Evolutionary conservation across 2,888 invertebrate genomes (phyloP), one percentile per base, ranked within the genome.

Genomic region (Liopterus haemorrhoidalis): DNA sequence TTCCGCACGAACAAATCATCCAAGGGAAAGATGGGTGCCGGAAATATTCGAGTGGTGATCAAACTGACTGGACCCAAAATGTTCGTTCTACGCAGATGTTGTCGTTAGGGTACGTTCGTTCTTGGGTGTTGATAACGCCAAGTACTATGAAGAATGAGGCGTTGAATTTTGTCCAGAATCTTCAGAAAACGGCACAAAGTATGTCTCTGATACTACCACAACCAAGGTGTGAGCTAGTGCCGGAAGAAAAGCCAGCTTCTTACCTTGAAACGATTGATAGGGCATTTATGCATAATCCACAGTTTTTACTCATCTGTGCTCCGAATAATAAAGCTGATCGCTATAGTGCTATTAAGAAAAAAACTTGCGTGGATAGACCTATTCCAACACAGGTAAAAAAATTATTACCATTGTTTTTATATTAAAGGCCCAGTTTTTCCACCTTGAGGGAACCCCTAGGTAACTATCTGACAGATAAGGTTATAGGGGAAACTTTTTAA

Each of bases 271-370:
- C 69, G 2, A 69, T 86, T 21, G 84, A 85, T 38, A 58, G 65
- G 0, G 68, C 78, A 0, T 71, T 79, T 5, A 72, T 72, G 0
- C 59, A 68, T 8, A 62, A 60, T 9, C 85, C 84, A 0, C 72
- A 78, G 2, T 52, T 88, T 16, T 70, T 87, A 1, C 64, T 86
- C 59, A 74, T 80, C 43, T 73, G 91, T 0, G n/a, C n/a, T n/a
- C 72, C 79, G 1, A 74, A 78, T 40, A 79, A 80, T 52, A 75
- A 78, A 24, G 70, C 80, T 1, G 91, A 93, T 57, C n/a, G 80
- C 15, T 93, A 96, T 57, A 78, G 82, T 39, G 85, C 87, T 0
- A 85, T 96, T 6, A 96, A 96, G 63, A 92, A 91, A 61, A 85
- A 84, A 51, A 83, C 85, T 51, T 82, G 79, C 9, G 75, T 87